Evolutionary conservation across 37 sponge, comb jelly and placozoan genomes (phyloP).

Genomic region (Cliona cf. orientalis): DNA sequence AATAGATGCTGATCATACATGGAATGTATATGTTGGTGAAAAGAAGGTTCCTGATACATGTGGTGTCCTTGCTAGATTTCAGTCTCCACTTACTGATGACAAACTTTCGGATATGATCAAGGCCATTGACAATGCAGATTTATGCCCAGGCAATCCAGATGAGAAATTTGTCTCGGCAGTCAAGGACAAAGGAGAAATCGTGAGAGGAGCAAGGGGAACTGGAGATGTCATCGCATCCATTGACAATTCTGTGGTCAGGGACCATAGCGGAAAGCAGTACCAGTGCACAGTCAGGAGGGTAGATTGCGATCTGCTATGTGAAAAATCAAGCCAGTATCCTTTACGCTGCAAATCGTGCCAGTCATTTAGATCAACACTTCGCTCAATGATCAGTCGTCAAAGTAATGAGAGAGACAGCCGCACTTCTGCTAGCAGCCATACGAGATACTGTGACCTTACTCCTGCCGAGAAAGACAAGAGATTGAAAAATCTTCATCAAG

Average conservation of each 20-base stretch:
- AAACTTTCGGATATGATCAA: slow-evolving; percentile 3
- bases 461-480: not conserved
- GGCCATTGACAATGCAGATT: not conserved
- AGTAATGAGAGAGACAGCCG: not conserved
- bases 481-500: slow-evolving; percentile 15
- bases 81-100: not conserved
- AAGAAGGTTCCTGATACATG: slow-evolving; percentile 2
- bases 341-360: slow-evolving; percentile 12
- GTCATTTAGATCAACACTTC: slow-evolving; percentile 5
- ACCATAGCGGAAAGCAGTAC: not conserved
- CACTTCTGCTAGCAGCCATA: slow-evolving; percentile 18
- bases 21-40: not conserved
- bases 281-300: slow-evolving; percentile 12
- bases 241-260: not conserved
- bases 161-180: slow-evolving; percentile 3
- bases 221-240: slow-evolving; percentile 18
- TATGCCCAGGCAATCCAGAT: slow-evolving; percentile 38
- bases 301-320: slow-evolving; percentile 16
- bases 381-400: not conserved
- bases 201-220: slow-evolving; percentile 8
- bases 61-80: not conserved
- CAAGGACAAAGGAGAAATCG: not conserved
- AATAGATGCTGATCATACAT: not conserved
- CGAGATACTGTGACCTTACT: not conserved
- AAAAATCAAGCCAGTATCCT: not conserved